Base-by-base conservation (phyloP, 92 coral and sea anemone species). In the Paragorgia papillata region DNA sequence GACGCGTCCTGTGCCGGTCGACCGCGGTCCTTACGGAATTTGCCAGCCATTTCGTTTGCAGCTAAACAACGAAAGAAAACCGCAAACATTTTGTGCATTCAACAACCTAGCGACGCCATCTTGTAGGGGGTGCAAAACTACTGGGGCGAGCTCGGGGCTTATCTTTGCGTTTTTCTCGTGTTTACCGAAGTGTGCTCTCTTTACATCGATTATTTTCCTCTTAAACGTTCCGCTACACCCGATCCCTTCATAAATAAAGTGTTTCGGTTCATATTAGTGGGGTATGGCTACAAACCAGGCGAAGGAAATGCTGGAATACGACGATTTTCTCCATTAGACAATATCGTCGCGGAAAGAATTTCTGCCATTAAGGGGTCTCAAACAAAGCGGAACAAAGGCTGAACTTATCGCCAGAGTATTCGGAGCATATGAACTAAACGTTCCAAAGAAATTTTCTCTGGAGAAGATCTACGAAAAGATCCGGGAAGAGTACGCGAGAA, bases 381-480 rank as follows among this genome's bases (percentile, higher is more conserved):
- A 82, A 43, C 86, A 75, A 74, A 75, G 57, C 7, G 82, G 86
- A 53, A 3, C 66, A 63, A 82, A 82, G 75, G 17, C 82, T 53
- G 76, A 82, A 64, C 81, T 82, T 48, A 41, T 75, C 8, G 86
- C 77, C 18, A 75, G 86, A 63, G 86, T 82, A n/a, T 74, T 82
- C 35, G 82, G 82, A 21, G 82, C 86, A 9, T 75, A 82, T 17
- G 86, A 82, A 64, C 75, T 74, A 22, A 75, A 75, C 18, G 86
- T 58, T 43, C 82, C 82, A 0, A 46, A 43, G 29, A 82, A 82
- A 74, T 74, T 74, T 25, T 21, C 86, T 3, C 76, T 75, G 24
- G 67, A 75, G n/a, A 57, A 74, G 20, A 75, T 82, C 30, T 64
- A 63, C 32, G 57, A 54, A 66, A 66, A 75, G 62, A 55, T 83